Evolutionary conservation across 1,140 invertebrate species (phyloP), one percentile per base, ranked within the genome.

Genomic region (Cydia strobilella): DNA sequence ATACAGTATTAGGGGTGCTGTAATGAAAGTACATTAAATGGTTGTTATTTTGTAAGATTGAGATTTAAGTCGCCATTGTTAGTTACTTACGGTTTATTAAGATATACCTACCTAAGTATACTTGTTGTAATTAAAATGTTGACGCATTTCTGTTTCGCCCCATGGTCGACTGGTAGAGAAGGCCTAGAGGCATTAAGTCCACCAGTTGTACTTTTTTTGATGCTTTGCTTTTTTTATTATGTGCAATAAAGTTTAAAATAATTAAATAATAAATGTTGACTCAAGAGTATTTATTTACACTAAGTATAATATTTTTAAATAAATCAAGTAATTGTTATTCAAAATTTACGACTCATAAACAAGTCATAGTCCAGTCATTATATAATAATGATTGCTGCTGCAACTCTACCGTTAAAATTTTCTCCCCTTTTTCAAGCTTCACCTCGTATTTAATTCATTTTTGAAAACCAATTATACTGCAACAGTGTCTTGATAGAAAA

Each of bases 1-100:
- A 59, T 59, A n/a, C 20, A 59, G 54, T 59, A 59, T 59, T 59
- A 59, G 54, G 48, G 54, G 20, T 23, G 54, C 54, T 59, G 54
- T 59, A 59, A 59, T 59, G 54, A 59, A 59, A 59, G 54, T 59
- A 23, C 9, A 59, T 59, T 59, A 59, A 54, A 54, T 18, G 20
- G 54, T 4, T 59, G 54, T 59, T 59, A 59, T 59, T 59, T 20
- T 59, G n/a, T 59, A 59, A 59, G 18, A 59, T 59, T 59, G 54
- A 59, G 54, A 23, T 20, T 23, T 59, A 59, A 59, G 54, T 59
- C 54, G 3, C 51, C 20, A 23, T 59, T 18, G n/a, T 59, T 54
- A 23, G 18, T 59, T 59, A 59, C 54, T 3, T 23, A n/a, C 9
- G 10, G 7, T 59, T 59, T 59, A 59, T 51, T 18, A 51, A n/a